Evolutionary conservation across 2,888 invertebrate genomes (phyloP).

Genomic region (Strigamia transsilvanica): DNA sequence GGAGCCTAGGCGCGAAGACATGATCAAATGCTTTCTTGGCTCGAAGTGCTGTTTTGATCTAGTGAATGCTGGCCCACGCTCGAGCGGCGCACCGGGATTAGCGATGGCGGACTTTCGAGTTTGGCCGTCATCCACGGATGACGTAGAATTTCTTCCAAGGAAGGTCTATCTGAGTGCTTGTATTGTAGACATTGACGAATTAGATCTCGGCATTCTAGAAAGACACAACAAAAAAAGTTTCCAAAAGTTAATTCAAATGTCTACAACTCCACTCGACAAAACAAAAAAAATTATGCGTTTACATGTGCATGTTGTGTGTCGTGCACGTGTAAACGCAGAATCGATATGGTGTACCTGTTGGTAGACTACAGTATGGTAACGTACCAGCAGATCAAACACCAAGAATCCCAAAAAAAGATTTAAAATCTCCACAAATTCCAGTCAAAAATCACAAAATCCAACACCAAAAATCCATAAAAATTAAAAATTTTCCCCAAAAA

Average conservation of each 20-base stretch:
- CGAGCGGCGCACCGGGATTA: constrained; percentile 55
- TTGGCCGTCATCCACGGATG: constrained; percentile 68
- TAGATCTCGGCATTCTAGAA: constrained; percentile 68
- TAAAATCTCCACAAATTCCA: too few species aligned
- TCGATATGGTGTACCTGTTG: too few species aligned
- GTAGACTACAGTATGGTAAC: too few species aligned
- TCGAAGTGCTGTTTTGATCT: constrained; percentile 58
- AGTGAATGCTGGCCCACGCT: constrained; percentile 57
- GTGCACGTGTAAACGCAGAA: too few species aligned
- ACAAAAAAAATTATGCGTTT: too few species aligned
- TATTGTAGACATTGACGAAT: constrained; percentile 68
- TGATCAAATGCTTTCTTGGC: constrained; percentile 58
- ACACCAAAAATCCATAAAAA: too few species aligned
- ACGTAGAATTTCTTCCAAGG: constrained; percentile 67
- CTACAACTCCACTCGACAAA: neutral
- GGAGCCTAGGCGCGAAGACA: constrained; percentile 35
- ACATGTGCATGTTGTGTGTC: neutral
- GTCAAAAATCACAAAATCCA: too few species aligned
- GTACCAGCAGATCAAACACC: too few species aligned
- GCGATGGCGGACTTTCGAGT: constrained; percentile 56
- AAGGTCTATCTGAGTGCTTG: constrained; percentile 66
- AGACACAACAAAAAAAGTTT: constrained; percentile 54
- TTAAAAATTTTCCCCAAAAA: too few species aligned
- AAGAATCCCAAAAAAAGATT: too few species aligned
- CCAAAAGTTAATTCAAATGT: neutral